A percentile compares a stretch with the other conserved stretches of the same genome.
These are phyloP conservation scores for Helicoverpa zea DNA, from an alignment of 1,140 invertebrate genomes.

Conservation along the genomic window DNA sequence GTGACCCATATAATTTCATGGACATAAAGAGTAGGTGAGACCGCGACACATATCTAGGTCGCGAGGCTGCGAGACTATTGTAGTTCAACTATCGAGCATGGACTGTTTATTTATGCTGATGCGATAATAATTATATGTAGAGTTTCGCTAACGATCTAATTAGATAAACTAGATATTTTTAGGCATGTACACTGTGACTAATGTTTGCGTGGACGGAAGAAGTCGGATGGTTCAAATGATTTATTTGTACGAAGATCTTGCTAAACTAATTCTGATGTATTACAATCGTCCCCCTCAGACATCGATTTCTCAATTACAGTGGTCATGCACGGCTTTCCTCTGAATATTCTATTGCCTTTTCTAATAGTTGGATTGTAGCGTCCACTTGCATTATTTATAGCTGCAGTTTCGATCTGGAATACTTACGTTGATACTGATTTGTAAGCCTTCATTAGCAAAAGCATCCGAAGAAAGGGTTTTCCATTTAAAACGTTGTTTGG, in stretches of 20 bases:
- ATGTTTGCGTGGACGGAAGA: not conserved
- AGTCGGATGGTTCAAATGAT: not conserved
- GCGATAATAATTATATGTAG: constrained; percentile 6
- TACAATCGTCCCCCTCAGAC: too few relatives aligned
- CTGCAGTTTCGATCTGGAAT: not conserved
- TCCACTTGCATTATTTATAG: not conserved
- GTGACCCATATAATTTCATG: constrained; percentile 35
- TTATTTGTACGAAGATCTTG: too few relatives aligned
- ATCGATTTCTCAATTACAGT: constrained; percentile 9
- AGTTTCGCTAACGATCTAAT: constrained; percentile 26
- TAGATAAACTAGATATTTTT: constrained; percentile 36
- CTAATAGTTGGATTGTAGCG: not conserved
- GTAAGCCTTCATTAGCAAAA: too few relatives aligned
- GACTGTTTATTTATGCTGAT: constrained; percentile 10
- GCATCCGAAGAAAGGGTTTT: too few relatives aligned
- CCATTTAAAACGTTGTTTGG: too few relatives aligned
- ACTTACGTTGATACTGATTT: too few relatives aligned
- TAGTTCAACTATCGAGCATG: not conserved
- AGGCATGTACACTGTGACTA: constrained; percentile 5
- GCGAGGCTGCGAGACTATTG: not conserved
- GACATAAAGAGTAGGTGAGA: constrained; percentile 34
- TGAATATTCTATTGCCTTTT: not conserved
- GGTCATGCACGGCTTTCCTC: constrained; percentile 9
- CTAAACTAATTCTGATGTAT: too few relatives aligned
- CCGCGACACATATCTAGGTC: constrained; percentile 33